phyloP scores from a whole-genome alignment of 2,888 invertebrate genomes.

The Ligdia adustata region DNA sequence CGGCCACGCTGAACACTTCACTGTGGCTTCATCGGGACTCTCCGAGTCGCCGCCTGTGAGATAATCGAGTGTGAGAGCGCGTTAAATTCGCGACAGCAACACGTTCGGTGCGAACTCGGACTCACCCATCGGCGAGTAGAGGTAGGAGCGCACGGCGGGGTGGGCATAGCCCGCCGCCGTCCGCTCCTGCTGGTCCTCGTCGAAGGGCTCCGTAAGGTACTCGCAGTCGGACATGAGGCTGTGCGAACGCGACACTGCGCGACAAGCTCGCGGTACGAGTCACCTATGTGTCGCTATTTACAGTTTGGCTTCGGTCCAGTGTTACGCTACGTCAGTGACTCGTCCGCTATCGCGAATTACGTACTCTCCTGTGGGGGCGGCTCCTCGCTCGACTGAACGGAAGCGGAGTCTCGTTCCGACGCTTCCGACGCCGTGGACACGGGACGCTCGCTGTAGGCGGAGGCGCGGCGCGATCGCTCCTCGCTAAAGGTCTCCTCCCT shows the following conservation, averaged over 20 bases:
- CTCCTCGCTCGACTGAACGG: conserved; percentile 80
- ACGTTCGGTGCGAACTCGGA: conserved; percentile 62
- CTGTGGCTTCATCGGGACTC: conserved; percentile 85
- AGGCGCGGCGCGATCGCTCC: conserved; percentile 60
- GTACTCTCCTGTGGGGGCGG: conserved; percentile 79
- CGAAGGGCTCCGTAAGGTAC: conserved; percentile 76
- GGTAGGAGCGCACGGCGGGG: conserved; percentile 81
- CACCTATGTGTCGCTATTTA: conserved; percentile 79
- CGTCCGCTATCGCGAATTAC: conserved; percentile 71
- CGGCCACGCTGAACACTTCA: conserved; percentile 81
- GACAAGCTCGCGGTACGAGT: conserved; percentile 76
- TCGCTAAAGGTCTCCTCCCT: conserved; percentile 55
- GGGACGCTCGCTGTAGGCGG: conserved; percentile 74
- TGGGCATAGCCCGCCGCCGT: conserved; percentile 70
- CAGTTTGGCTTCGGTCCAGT: conserved; percentile 80
- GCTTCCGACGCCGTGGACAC: conserved; percentile 77
- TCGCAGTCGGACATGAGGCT: conserved; percentile 83
- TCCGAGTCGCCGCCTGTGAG: conserved; percentile 84
- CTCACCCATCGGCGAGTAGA: conserved; percentile 83
- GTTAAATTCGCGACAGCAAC: conserved; percentile 52
- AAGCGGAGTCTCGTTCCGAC: conserved; percentile 77
- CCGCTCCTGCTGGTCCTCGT: conserved; percentile 75
- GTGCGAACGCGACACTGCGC: conserved; percentile 77
- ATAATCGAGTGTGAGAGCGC: conserved; percentile 54
- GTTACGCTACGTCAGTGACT: conserved; percentile 75